Evolutionary conservation across 1,140 invertebrate genomes (phyloP), one percentile per base, ranked within the genome.

Genomic region (Triops longicaudatus): DNA sequence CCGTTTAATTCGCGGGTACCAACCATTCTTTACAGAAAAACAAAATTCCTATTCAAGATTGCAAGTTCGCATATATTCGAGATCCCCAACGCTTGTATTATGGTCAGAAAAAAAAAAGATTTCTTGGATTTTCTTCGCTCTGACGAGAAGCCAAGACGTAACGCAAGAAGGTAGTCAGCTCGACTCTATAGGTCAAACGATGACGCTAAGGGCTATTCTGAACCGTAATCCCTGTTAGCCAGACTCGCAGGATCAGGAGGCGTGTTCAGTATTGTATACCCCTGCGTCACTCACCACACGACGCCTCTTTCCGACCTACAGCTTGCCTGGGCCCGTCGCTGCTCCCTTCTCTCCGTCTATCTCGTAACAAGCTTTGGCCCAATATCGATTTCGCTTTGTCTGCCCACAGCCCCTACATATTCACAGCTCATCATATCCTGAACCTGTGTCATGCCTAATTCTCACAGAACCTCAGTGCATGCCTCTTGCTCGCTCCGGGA

Each of bases 301-400:
- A 63, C 50, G 50, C 50, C 50, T 14, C 50, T 63, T 63, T 63
- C 17, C 50, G 14, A 63, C 50, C 50, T 63, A 63, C 14, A 63
- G 50, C 50, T 22, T 3, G 1, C 11, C 43, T 44, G 11, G 11
- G 43, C 11, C 5, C 17, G 43, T 44, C 43, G 11, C 50, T 17
- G 14, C 14, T 10, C 50, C 50, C 50, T 2, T 63, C 50, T 63
- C 50, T 22, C 44, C n/a, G 17, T 63, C 50, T 63, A 9, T 63
- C 50, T 63, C 50, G 14, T 44, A 22, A 63, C 50, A 7, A 2
- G 17, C 50, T 63, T 63, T 11, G 0, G 7, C 17, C 14, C 3
- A 63, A 63, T 63, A 63, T 63, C 50, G 50, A 63, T 63, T 63
- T 63, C 50, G 50, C 50, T 22, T 63, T 63, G 50, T 63, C 50